Base-by-base conservation (phyloP, 2,113 vertebrate species). In the Callipepla squamata region DNA sequence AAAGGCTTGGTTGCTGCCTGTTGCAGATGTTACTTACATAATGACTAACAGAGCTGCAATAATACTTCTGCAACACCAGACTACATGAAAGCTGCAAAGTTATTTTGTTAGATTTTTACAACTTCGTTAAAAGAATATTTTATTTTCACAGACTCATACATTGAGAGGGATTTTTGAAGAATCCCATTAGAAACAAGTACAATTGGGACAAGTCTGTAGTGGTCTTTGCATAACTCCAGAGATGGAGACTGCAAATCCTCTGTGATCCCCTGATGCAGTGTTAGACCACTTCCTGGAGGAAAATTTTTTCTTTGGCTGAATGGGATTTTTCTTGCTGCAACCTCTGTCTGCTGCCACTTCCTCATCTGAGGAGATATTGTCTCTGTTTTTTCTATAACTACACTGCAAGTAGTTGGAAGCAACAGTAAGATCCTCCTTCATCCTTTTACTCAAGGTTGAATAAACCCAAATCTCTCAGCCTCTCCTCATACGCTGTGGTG, bases 401-500 rank as follows among this genome's bases (percentile, higher is more conserved):
- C 8, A 16, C 5, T 23, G 61, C 36, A 25, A 10, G 7, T 45
- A 10, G 20, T 7, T 63, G 17, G 75, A 72, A 51, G 25, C 9
- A 53, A 10, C 1, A 11, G 40, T 6, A 6, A 67, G 10, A 77
- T 55, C 8, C 2, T 61, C 22, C 38, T 85, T 84, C 25, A 53
- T 7, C 4, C 58, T 72, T 67, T 77, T 74, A 6, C 36, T 74
- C 40, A 20, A 67, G 30, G 1, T 2, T 68, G 7, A 44, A 61
- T 11, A 23, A 72, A 47, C 5, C 3, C 30, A 72, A 3, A 1
- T n/a, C 11, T 87, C 21, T 70, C 51, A 80, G 7, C 18, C 9
- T 78, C 26, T 77, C 20, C 10, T 86, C 21, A 8, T 4, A 2
- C 0, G 0, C 14, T 17, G 6, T 32, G 15, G 15, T 50, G 15